Evolutionary conservation across 2,888 invertebrate species (phyloP), one percentile per base, ranked within the genome.

Genomic region (Caenorhabditis sulstoni): DNA sequence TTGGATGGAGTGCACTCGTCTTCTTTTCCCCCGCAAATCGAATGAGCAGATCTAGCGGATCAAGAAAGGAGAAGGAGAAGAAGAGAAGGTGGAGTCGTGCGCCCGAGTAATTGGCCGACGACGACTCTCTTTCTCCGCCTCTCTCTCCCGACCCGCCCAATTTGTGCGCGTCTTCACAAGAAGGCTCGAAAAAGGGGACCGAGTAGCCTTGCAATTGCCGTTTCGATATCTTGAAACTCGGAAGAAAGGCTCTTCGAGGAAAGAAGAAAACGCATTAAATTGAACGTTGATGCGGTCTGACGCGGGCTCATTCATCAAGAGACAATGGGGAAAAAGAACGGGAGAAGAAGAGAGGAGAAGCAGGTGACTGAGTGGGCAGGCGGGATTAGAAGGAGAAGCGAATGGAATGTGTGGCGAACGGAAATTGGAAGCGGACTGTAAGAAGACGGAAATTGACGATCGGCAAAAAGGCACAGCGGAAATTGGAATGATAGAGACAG

Each of bases 31-130:
- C 41, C 59, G 59, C 52, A 68, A 68, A 68, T 68, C 59, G 59
- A 68, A 68, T 68, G 53, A 61, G 59, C 58, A 53, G 44, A 68
- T 68, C 68, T 59, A 68, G 59, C 23, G 59, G 68, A 68, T 68
- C 68, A 68, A 68, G 59, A 11, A 41, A 29, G 29, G 29, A 3
- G 29, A 7, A 7, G 41, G 59, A 11, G 11, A 29, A 7, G 29
- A 3, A 7, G 29, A 7, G 41, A 68, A 68, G 68, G 68, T 68
- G 49, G 68, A 58, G 39, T 44, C 52, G 50, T 50, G 50, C 20
- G 47, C 41, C 44, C 44, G 41, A 44, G 58, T 58, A 58, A 58
- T 58, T 58, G 44, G 58, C 44, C 22, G 29, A 14, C 12, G 66
- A 57, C 11, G 18, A 12, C 29, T 29, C 29, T 29, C 29, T 29